phyloP scores from a whole-genome alignment of 35 echinoderm and acorn worm genomes.

The Amphiura filiformis region DNA sequence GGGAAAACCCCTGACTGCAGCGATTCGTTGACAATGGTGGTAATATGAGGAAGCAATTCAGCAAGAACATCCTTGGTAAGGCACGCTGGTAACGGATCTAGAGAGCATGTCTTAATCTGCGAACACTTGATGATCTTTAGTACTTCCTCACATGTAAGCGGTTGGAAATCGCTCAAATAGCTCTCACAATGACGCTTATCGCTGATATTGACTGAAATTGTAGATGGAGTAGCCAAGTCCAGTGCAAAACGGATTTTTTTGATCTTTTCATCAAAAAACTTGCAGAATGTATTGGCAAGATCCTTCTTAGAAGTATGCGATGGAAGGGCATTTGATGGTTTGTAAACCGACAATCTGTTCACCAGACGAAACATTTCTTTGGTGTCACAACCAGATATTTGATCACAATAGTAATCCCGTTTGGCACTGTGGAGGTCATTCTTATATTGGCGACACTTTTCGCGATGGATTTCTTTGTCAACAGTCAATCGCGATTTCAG shows the following conservation, averaged over 20 bases:
- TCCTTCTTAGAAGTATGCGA: neutral
- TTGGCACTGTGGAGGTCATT: neutral
- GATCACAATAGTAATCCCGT: neutral
- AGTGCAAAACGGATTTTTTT: neutral
- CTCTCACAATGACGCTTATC: neutral
- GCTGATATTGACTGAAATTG: neutral
- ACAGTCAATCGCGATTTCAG: neutral
- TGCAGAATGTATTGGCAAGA: neutral
- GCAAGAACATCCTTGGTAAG: conserved; percentile 20
- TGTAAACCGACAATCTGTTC: neutral
- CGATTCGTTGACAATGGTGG: conserved; percentile 53
- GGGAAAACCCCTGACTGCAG: conserved; percentile 42
- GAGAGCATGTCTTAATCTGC: conserved; percentile 30
- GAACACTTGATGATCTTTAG: conserved; percentile 18
- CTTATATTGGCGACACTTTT: neutral
- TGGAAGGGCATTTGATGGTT: neutral
- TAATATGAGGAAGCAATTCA: conserved; percentile 17
- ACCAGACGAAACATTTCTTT: neutral
- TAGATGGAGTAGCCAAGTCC: neutral
- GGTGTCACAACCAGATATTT: neutral
- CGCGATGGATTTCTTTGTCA: neutral
- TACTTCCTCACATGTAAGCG: neutral
- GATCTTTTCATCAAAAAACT: neutral
- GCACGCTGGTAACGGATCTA: conserved; percentile 48
- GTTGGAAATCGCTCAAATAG: neutral